phyloP scores from a whole-genome alignment of 2,888 invertebrate genomes.

The Ptychoptera contaminata region DNA sequence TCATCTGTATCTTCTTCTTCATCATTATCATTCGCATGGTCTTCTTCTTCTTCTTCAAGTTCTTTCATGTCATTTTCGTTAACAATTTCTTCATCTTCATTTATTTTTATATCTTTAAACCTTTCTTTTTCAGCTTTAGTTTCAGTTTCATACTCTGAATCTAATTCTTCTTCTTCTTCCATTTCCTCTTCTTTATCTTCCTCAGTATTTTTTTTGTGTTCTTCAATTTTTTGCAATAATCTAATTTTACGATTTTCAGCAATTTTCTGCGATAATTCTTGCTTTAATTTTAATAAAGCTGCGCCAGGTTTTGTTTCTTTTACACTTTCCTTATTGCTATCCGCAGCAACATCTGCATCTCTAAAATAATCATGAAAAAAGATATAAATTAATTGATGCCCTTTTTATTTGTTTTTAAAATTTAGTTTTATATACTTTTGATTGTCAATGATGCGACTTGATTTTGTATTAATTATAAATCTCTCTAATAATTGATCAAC shows the following conservation, averaged over 20 bases:
- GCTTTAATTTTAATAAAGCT: constrained; percentile 50
- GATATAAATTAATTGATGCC: not conserved
- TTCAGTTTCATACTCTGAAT: constrained; percentile 17
- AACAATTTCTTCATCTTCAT: constrained; percentile 16
- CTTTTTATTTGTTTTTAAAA: not conserved
- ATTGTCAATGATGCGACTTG: not conserved
- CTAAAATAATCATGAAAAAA: not conserved
- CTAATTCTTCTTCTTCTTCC: constrained; percentile 23
- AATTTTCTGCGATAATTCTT: constrained; percentile 54
- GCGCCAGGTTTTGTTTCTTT: constrained; percentile 47
- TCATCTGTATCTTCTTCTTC: constrained; percentile 34
- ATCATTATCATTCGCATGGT: constrained; percentile 12
- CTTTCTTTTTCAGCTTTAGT: constrained; percentile 10
- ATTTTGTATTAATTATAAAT: constrained; percentile 44
- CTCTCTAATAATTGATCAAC: constrained; percentile 52
- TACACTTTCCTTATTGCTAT: constrained; percentile 20
- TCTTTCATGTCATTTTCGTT: constrained; percentile 35
- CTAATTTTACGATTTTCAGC: constrained; percentile 47
- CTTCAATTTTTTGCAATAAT: constrained; percentile 36
- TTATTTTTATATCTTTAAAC: constrained; percentile 16
- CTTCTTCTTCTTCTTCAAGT: constrained; percentile 27
- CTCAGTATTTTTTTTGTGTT: constrained; percentile 19
- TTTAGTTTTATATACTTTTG: not conserved
- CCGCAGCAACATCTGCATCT: constrained; percentile 13
- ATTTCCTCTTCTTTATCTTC: constrained; percentile 24